Base-by-base conservation (phyloP, 2,888 invertebrate species). In the Eurois occulta region DNA sequence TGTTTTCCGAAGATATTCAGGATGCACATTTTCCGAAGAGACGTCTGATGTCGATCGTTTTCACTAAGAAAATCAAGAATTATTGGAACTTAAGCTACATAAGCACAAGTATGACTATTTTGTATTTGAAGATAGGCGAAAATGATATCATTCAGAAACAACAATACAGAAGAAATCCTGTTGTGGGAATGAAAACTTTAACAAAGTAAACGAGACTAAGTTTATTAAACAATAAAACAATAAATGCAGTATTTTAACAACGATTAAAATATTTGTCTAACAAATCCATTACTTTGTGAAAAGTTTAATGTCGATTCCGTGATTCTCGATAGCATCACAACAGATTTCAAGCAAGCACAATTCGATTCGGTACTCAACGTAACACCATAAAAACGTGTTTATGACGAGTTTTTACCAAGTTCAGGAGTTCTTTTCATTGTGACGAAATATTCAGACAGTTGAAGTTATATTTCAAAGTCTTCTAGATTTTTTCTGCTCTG, bases 311-410 rank as follows among this genome's bases (percentile, higher is more conserved):
- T 69, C 55, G 24, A 77, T 83, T 86, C 68, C 83, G 80, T 79
- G 83, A 83, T 72, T 84, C 35, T 70, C 28, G 69, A 77, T 72
- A 78, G 64, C 58, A 84, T 84, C 84, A 64, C 58, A 80, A 86
- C 41, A 64, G 69, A 78, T 78, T 64, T 70, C 86, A 73, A 84
- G 58, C 64, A 86, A 86, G 75, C 76, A 81, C 76, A 87, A 86
- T 84, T 81, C 78, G 85, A 87, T 87, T 62, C 85, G 81, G 85
- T 77, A 81, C 72, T 69, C 73, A 81, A 66, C 48, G 72, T 55
- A 68, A 79, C 65, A 72, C 72, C 72, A 75, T 75, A 76, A 78
- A 84, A 86, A 78, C 77, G 35, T 80, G 73, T 79, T 83, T 68
- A 78, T 81, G 60, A 52, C 18, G 48, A 77, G 72, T 84, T 85